Percentiles rank a stretch among this genome's conserved stretches.
Evolutionary conservation across 92 coral and sea anemone genomes (phyloP).

Genomic region (Bergia puertoricense): DNA sequence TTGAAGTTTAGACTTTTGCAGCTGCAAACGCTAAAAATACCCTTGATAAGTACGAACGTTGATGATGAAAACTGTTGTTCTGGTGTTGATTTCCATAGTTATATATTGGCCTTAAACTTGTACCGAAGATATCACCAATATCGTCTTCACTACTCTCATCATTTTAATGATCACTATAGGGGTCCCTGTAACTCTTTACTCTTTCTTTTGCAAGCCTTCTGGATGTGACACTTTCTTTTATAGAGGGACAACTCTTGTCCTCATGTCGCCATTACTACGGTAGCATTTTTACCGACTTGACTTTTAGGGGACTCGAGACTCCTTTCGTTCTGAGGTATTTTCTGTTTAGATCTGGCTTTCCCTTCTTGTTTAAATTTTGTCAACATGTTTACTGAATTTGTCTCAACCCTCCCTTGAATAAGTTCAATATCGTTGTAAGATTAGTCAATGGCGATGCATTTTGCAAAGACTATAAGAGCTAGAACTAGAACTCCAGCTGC

Average conservation of each 20-base stretch:
- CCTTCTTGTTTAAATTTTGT: background rate
- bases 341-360: background rate
- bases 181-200: constrained; percentile 40
- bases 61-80: constrained; percentile 37
- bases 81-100: constrained; percentile 35
- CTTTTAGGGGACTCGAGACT: constrained; percentile 1
- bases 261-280: background rate
- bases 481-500: background rate
- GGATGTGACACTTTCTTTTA: constrained; percentile 58
- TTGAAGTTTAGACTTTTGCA: background rate
- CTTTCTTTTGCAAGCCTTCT: constrained; percentile 39
- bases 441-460: background rate
- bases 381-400: constrained; percentile 22
- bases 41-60: background rate
- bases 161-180: constrained; percentile 29
- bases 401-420: background rate
- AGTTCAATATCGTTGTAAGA: background rate
- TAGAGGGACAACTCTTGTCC: background rate
- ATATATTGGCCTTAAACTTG: constrained; percentile 6
- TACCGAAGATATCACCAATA: constrained; percentile 10
- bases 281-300: background rate
- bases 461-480: background rate
- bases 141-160: constrained; percentile 43
- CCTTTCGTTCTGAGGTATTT: constrained; percentile 18
- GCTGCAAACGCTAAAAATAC: background rate